Percentiles rank a stretch among this genome's conserved stretches.
Evolutionary conservation across 2,113 vertebrate genomes (phyloP).

Genomic region (Lonchura striata): DNA sequence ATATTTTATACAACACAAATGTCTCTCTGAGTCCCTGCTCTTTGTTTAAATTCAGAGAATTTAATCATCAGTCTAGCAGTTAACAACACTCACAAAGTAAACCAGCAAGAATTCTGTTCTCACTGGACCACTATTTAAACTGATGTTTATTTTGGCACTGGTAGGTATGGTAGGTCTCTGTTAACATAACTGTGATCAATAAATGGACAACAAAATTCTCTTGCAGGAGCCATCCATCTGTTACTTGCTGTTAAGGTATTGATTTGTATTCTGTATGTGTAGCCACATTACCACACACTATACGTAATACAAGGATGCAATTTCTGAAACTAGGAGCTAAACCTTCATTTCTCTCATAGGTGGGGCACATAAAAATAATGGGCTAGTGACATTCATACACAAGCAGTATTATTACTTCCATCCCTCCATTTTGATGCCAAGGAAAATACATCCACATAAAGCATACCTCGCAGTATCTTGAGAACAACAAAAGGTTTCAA

Average conservation of each 20-base stretch:
- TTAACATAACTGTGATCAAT: constrained; percentile 46
- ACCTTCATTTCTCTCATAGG: background rate
- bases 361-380: background rate
- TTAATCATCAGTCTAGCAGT: background rate
- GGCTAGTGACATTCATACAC: background rate
- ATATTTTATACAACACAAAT: background rate
- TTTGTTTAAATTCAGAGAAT: background rate
- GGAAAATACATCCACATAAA: background rate
- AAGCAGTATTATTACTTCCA: background rate
- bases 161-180: background rate
- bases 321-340: constrained; percentile 21
- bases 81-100: background rate
- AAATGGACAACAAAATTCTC: constrained; percentile 46
- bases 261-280: constrained; percentile 34
- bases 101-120: background rate
- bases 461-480: background rate
- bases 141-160: constrained; percentile 36
- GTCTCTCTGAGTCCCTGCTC: background rate
- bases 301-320: background rate
- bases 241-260: constrained; percentile 22
- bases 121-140: constrained; percentile 12
- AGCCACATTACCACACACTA: constrained; percentile 32
- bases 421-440: background rate
- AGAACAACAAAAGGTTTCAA: constrained; percentile 17
- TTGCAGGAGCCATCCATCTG: constrained; percentile 32